Conservation (phyloP, 2,888 invertebrate species). For the Pristionchus japonicus region DNA sequence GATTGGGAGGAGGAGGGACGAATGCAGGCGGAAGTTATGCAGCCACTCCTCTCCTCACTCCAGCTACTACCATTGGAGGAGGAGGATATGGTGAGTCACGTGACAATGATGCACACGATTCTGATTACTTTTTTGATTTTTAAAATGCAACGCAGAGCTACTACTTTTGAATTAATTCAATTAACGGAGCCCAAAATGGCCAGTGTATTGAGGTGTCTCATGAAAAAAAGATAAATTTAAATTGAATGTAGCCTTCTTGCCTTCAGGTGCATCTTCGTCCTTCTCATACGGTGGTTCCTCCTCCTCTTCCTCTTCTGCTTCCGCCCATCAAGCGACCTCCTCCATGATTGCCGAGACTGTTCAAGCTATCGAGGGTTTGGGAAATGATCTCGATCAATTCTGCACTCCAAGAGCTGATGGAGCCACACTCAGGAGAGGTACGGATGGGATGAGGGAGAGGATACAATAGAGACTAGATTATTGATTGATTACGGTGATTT, state of each 20-base stretch:
- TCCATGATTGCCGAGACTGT: constrained; percentile 61
- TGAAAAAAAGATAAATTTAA: too few species aligned
- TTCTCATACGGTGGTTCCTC: constrained; percentile 27
- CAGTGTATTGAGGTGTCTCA: too few species aligned
- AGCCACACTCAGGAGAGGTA: constrained; percentile 22
- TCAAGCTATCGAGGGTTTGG: constrained; percentile 59
- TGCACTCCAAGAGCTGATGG: constrained; percentile 15
- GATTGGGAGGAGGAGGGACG: not conserved
- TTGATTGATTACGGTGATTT: not conserved
- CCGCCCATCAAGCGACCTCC: constrained; percentile 27
- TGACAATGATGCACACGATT: not conserved
- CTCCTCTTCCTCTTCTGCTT: constrained; percentile 14
- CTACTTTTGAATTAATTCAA: too few species aligned
- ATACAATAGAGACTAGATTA: not conserved
- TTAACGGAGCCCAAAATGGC: too few species aligned
- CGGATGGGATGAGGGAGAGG: not conserved
- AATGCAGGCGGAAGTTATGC: not conserved
- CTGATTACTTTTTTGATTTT: too few species aligned
- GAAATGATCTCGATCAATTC: constrained; percentile 36
- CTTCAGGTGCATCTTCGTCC: constrained; percentile 22
- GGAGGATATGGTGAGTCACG: constrained; percentile 19
- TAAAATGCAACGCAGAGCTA: too few species aligned
- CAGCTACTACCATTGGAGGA: not conserved
- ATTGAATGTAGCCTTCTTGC: too few species aligned
- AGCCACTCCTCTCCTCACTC: constrained; percentile 19